Base-by-base conservation (phyloP, 2,113 vertebrate genomes). In the Antennarius striatus region DNA sequence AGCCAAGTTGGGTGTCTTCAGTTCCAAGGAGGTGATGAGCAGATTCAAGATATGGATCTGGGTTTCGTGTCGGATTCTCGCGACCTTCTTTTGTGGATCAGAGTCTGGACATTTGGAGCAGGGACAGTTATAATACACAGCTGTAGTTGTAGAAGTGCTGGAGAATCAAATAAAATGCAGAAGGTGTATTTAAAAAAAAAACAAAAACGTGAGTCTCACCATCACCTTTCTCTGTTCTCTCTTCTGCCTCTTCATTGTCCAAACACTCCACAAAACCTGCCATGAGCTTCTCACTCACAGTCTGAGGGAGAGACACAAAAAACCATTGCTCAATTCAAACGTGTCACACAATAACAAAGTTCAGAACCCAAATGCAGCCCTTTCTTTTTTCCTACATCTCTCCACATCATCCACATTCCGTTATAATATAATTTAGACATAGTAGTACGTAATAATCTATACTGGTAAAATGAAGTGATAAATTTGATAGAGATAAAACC, bases 241-340 rank as follows among this genome's bases (percentile, higher is more conserved):
- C 96, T 83, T 97, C 96, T 46, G 95, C 92, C 54, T 96, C 96
- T 80, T 99, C 98, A 59, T 91, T 96, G 80, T 98, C 96, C 85
- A 99, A 89, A 89, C 98, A 99, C 73, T 97, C 96, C 72, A 99
- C 96, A 84, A 99, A 99, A 6, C 98, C 98, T 63, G 96, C 94
- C 96, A 99, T 98, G 59, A 99, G 90, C 81, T 96, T 98, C 62
- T 98, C 92, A 80, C 96, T 98, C 71, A 96, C 81, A 82, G 80
- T 84, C 97, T 99, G 71, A 56, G 47, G 65, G 56, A 66, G 64
- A 45, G 11, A 70, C 9, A 54, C 4, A 28, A 10, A 53, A 56
- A 28, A 55, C 0, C 22, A 10, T 10, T 39, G 5, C 46, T 2
- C 59, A 51, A 6, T 49, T 52, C 2, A 29, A 30, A 3, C 29